Percentiles rank a stretch among this genome's conserved stretches.
Conservation (phyloP, 2,888 invertebrate species). For the Clepsis dumicolana region DNA sequence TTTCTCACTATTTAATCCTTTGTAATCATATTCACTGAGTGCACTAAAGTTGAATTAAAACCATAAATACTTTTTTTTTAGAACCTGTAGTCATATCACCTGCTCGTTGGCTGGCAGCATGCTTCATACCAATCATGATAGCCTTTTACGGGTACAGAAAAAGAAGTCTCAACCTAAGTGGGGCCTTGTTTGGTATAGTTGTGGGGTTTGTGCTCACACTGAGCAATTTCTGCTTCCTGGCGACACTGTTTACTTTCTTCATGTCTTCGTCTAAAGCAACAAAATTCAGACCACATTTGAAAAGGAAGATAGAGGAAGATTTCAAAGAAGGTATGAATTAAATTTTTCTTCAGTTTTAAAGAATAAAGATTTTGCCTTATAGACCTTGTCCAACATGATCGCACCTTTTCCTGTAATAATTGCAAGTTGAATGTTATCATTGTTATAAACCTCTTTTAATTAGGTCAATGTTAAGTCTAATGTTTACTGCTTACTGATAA, state of each 20-base stretch:
- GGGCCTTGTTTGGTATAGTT: conserved; percentile 89
- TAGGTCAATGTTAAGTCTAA: conserved; percentile 26
- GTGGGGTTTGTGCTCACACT: conserved; percentile 92
- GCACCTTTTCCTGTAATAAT: neutral
- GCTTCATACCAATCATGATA: conserved; percentile 88
- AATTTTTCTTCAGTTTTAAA: too few species aligned
- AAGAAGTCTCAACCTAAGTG: conserved; percentile 89
- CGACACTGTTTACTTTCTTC: conserved; percentile 91
- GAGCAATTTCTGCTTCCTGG: conserved; percentile 91
- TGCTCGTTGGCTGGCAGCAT: conserved; percentile 88
- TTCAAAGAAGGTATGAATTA: conserved; percentile 90
- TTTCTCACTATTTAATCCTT: too few species aligned
- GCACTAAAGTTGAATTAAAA: too few species aligned
- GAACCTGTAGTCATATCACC: conserved; percentile 87
- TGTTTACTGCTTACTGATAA: neutral
- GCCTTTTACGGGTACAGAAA: conserved; percentile 89
- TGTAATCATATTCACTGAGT: too few species aligned
- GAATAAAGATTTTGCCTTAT: too few species aligned
- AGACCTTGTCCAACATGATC: neutral
- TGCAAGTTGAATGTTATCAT: conserved; percentile 27
- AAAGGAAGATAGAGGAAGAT: conserved; percentile 90
- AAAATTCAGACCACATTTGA: conserved; percentile 89
- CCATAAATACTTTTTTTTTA: conserved; percentile 61
- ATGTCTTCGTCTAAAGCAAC: conserved; percentile 93
- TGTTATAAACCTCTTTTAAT: neutral